These are phyloP conservation scores for Sphyrna mokarran DNA, from an alignment of 2,113 vertebrate genomes.

Conservation along the genomic window DNA sequence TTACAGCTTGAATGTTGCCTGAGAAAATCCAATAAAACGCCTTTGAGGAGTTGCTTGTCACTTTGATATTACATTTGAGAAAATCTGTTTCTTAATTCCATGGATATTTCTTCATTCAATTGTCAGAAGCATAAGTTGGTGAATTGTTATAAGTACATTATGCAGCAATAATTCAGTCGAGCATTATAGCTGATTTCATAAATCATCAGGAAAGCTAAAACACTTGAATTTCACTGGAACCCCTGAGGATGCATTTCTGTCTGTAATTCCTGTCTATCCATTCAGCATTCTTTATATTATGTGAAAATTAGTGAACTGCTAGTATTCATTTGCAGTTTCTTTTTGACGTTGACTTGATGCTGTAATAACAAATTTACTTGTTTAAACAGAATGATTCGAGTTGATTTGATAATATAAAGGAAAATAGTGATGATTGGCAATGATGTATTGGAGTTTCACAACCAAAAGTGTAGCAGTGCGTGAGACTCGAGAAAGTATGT, in stretches of 20 bases:
- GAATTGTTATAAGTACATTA: background rate
- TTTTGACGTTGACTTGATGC: background rate
- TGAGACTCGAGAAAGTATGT: background rate
- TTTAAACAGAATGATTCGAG: background rate
- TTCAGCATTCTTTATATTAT: background rate
- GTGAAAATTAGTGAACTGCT: constrained; percentile 4
- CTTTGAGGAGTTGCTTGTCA: background rate
- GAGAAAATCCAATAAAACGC: background rate
- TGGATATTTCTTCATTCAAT: background rate
- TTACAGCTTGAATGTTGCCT: background rate
- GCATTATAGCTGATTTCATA: background rate
- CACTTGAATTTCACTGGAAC: background rate
- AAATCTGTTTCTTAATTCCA: background rate
- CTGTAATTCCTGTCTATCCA: background rate
- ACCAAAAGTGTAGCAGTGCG: background rate
- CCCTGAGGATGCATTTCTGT: background rate
- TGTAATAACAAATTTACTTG: background rate
- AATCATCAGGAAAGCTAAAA: background rate
- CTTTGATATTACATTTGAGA: background rate
- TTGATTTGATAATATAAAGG: background rate
- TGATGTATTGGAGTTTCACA: background rate
- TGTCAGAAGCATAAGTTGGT: background rate
- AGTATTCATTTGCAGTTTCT: background rate
- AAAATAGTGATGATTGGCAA: background rate
- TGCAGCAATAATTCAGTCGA: background rate